Conservation (phyloP, 1,140 invertebrate genomes). For the Lethocerus indicus region DNA sequence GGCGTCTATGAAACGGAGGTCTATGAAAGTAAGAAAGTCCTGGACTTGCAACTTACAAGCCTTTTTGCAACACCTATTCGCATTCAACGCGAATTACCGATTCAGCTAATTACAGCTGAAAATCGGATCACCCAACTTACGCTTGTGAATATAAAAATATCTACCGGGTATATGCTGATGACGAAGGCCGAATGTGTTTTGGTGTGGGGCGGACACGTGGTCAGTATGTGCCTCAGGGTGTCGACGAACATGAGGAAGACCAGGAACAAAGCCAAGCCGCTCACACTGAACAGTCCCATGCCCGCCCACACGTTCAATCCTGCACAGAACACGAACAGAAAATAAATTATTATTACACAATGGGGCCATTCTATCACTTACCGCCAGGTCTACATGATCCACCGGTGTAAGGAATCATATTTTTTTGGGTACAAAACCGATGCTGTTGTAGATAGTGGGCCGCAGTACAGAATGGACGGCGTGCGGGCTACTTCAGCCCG, state of each 20-base stretch:
- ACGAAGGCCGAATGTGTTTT: constrained; percentile 35
- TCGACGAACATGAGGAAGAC: constrained; percentile 30
- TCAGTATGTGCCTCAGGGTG: constrained; percentile 31
- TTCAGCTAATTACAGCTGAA: not conserved
- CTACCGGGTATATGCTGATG: constrained; percentile 41
- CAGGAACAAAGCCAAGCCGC: constrained; percentile 27
- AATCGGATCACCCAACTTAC: not conserved
- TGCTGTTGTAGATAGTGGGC: too few species aligned
- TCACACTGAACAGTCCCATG: constrained; percentile 30
- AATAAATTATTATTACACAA: too few species aligned
- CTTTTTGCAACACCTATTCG: not conserved
- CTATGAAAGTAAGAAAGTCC: not conserved
- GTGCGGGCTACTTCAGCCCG: too few species aligned
- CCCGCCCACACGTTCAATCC: constrained; percentile 32
- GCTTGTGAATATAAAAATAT: constrained; percentile 16
- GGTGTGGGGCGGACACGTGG: constrained; percentile 27
- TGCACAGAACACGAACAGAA: too few species aligned
- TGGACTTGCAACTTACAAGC: not conserved
- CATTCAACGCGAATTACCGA: not conserved
- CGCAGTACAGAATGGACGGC: too few species aligned
- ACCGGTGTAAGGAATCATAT: too few species aligned
- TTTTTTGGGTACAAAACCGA: too few species aligned
- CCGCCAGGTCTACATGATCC: too few species aligned
- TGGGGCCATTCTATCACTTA: too few species aligned
- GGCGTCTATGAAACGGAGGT: not conserved